Base-by-base conservation (phyloP, 2,888 invertebrate species). In the Yponomeuta malinellus region DNA sequence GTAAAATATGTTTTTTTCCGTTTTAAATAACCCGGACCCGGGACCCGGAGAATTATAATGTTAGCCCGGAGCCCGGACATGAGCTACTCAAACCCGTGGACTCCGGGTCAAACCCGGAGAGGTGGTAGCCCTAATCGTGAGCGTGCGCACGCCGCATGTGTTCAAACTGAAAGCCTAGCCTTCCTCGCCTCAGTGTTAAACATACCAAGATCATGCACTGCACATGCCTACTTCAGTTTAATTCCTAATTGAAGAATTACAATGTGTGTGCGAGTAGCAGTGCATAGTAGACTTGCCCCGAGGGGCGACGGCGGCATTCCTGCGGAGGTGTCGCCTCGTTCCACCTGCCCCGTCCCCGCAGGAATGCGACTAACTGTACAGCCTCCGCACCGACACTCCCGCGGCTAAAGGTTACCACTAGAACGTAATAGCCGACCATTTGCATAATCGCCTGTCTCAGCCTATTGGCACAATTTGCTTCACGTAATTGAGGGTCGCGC, bases 351-450 rank as follows among this genome's bases (percentile, higher is more conserved):
- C 81, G 80, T 81, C 87, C 86, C 52, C 52, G 52, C 52, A 89
- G 89, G 90, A 89, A 89, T 89, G 89, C 84, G 84, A 79, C 82
- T 89, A 89, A 90, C 89, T 85, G 85, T 83, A 84, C 86, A 86
- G 86, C 86, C 87, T 88, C 86, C 86, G 82, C 83, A 83, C 88
- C 87, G 87, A 88, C 83, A 78, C 81, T 79, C 82, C 81, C 81
- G 79, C 80, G 78, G 79, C 80, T 77, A 81, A 82, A 81, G 83
- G 83, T 83, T 83, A 82, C 80, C 77, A 79, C 78, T 77, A 83
- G 76, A 75, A 75, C 76, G 78, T 80, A 82, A 81, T 81, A 77
- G 75, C 75, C 75, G 75, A 75, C 74, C 76, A 77, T 82, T 81
- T 81, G 78, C 78, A 81, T 74, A 74, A 73, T 73, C 69, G 74